phyloP scores from a whole-genome alignment of 1,140 invertebrate species.

The Aplysia californica region DNA sequence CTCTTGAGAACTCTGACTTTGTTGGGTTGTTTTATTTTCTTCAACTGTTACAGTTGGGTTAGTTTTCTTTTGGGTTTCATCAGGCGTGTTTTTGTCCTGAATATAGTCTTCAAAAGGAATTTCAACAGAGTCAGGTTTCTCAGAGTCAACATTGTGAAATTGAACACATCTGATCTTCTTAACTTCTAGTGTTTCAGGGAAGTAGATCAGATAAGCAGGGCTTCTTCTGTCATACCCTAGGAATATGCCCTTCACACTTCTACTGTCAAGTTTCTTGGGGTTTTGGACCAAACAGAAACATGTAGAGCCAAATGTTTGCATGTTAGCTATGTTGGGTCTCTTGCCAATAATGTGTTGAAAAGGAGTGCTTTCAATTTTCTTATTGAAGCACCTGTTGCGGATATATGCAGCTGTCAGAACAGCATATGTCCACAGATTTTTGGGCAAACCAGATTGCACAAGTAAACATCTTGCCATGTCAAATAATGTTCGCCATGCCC shows the following conservation, averaged over 20 bases:
- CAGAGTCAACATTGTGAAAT: slow-evolving; percentile 1
- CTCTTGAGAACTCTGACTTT: background rate
- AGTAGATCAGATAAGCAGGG: background rate
- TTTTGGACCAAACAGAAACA: slow-evolving; percentile 10
- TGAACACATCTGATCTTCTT: slow-evolving; percentile 14
- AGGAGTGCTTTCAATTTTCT: slow-evolving; percentile 1
- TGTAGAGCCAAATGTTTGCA: slow-evolving; percentile 19
- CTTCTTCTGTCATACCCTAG: background rate
- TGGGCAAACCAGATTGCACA: background rate
- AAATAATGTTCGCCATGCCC: background rate
- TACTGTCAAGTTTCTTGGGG: slow-evolving; percentile 6
- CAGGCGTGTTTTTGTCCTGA: background rate
- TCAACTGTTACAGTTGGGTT: background rate
- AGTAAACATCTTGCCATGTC: background rate
- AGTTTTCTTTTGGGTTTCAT: background rate
- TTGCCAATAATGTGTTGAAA: slow-evolving; percentile 6
- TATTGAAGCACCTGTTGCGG: background rate
- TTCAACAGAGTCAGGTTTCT: slow-evolving; percentile 6
- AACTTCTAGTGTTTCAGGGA: background rate
- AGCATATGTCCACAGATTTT: background rate
- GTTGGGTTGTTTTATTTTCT: background rate
- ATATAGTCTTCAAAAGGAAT: background rate
- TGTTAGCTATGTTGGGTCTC: slow-evolving; percentile 20
- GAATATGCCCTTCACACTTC: slow-evolving; percentile 22
- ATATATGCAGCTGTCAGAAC: background rate